Evolutionary conservation across 1,140 invertebrate genomes (phyloP).

Genomic region (Rhagoletis pomonella): DNA sequence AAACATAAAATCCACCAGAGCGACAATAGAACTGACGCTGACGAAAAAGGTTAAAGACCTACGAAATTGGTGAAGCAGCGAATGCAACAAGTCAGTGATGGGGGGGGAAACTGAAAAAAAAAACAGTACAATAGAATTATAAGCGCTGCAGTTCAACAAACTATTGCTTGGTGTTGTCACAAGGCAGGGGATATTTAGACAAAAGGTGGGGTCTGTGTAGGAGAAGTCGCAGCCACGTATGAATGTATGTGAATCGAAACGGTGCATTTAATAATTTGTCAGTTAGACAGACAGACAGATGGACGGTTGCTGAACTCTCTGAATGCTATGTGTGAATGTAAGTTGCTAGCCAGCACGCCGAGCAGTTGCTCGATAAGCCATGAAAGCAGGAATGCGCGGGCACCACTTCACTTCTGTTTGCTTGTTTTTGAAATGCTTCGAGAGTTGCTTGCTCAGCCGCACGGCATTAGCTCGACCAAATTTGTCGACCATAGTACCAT

Average conservation of each 20-base stretch:
- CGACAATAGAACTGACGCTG: background rate
- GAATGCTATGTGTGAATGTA: background rate
- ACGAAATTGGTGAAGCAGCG: background rate
- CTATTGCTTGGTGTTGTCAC: too few relatives aligned
- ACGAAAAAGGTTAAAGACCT: constrained; percentile 1
- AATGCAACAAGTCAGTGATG: background rate
- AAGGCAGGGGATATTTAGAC: too few relatives aligned
- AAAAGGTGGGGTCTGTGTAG: too few relatives aligned
- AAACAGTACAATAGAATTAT: background rate
- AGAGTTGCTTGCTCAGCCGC: background rate
- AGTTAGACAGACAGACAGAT: background rate
- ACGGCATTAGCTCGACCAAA: constrained; percentile 20
- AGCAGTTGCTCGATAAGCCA: background rate
- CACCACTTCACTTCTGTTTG: background rate
- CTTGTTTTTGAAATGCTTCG: background rate
- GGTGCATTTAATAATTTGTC: too few relatives aligned
- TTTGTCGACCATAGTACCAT: background rate
- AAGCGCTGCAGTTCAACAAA: too few relatives aligned
- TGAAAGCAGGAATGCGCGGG: constrained; percentile 6
- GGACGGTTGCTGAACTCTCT: background rate
- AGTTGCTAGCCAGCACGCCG: too few relatives aligned
- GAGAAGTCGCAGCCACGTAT: too few relatives aligned
- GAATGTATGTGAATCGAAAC: too few relatives aligned
- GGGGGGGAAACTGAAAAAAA: background rate
- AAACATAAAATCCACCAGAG: background rate